Evolutionary conservation across 1,140 invertebrate genomes (phyloP).

Genomic region (Drosophila ercepeae): DNA sequence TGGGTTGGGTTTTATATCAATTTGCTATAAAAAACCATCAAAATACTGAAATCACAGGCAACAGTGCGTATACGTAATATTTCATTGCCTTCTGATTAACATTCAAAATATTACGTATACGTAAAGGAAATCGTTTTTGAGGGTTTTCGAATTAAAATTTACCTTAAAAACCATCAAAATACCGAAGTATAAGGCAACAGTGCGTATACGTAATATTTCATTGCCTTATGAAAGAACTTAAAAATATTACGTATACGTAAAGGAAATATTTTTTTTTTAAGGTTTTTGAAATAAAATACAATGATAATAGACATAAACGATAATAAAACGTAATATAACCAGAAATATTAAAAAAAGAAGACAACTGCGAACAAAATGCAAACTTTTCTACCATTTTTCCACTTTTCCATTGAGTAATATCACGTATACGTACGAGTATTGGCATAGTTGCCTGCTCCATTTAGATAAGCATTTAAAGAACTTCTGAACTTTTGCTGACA

Average conservation of each 20-base stretch:
- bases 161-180: no score
- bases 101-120: not conserved
- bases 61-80: not conserved
- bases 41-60: no score
- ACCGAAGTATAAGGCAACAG: not conserved
- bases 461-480: slow-evolving; percentile 38
- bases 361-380: no score
- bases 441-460: slow-evolving; percentile 7
- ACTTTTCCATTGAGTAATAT: not conserved
- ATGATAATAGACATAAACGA: no score
- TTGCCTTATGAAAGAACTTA: not conserved
- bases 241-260: not conserved
- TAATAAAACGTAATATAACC: not conserved
- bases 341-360: not conserved
- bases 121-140: no score
- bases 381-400: no score
- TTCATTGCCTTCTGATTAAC: not conserved
- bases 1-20: not conserved
- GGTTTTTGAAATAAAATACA: no score
- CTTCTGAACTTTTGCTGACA: slow-evolving; percentile 30
- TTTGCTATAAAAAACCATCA: no score
- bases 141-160: no score
- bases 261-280: no score
- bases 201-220: not conserved
- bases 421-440: slow-evolving; percentile 6